Evolutionary conservation across 2,797 vertebrate genomes (phyloP), one percentile per base, ranked within the genome.

Genomic region (Carduelis carduelis): DNA sequence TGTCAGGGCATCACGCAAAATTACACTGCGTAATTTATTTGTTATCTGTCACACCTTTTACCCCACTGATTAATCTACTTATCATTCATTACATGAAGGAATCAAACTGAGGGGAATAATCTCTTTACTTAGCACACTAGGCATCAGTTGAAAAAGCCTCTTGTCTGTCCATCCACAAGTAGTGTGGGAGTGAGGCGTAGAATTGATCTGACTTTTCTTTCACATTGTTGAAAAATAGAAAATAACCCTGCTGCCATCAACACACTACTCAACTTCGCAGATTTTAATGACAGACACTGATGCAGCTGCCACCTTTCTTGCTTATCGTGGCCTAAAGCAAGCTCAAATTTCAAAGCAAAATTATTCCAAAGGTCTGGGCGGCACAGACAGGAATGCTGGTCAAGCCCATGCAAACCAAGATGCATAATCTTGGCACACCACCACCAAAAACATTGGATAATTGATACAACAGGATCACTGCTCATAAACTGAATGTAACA

Each of bases 181-280:
- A 79, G 47, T 5, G 65, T 60, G 55, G 57, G 72, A 93, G 50
- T 57, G 72, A 85, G 34, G 87, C 39, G 43, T 61, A 69, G 83
- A 83, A 91, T 41, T 88, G 79, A 92, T 91, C 50, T 68, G 82
- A 69, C 46, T 86, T 94, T 78, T 82, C 46, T 69, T 83, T 60
- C 47, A 56, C 28, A 17, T 55, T 50, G 69, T 66, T 93, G 64
- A 96, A 89, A 94, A 93, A 83, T 11, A 94, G 61, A 83, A 95
- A 95, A 83, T 52, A 92, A 90, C 55, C 44, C 59, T 75, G n/a
- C 59, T 61, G 28, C 59, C 89, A 91, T 34, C 64, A 78, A 89
- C 50, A 83, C 76, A 65, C 68, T 44, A 83, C 56, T 78, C 50
- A 81, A 3, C 34, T 80, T 65, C 61, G 66, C 47, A 49, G 61